These are phyloP conservation scores for Fistularia tabacaria DNA, from an alignment of 2,797 vertebrate genomes.

Conservation along the genomic window DNA sequence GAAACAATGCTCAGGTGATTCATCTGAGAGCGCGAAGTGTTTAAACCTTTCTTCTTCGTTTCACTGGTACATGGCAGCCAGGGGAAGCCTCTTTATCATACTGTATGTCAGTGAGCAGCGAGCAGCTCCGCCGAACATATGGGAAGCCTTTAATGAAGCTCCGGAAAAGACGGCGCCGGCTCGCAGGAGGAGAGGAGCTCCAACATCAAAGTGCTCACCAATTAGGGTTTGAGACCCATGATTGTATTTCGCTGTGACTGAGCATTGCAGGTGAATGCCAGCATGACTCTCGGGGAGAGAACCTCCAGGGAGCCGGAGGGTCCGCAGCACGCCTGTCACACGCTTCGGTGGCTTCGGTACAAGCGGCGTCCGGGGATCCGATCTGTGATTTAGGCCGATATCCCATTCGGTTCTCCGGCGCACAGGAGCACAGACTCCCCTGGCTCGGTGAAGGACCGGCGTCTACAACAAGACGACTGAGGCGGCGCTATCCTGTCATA, in stretches of 20 bases:
- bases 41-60: slow-evolving; percentile 56
- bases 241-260: slow-evolving; percentile 3
- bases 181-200: slow-evolving; percentile 9
- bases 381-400: too few species aligned
- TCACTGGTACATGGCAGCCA: slow-evolving; percentile 33
- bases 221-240: slow-evolving; percentile 4
- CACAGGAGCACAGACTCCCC: too few species aligned
- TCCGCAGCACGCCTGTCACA: too few species aligned
- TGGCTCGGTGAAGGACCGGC: too few species aligned
- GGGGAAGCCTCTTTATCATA: slow-evolving; percentile 45
- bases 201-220: slow-evolving; percentile 8
- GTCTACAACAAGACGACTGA: too few species aligned
- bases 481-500: too few species aligned
- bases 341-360: too few species aligned
- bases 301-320: too few species aligned
- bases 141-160: slow-evolving; percentile 29
- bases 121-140: slow-evolving; percentile 21
- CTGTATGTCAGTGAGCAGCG: slow-evolving; percentile 33
- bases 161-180: slow-evolving; percentile 18
- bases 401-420: too few species aligned
- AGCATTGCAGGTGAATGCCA: not conserved
- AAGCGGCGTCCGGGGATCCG: too few species aligned
- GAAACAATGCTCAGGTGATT: slow-evolving; percentile 73
- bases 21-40: slow-evolving; percentile 59
- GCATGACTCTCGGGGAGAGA: too few species aligned